These are phyloP conservation scores for Augiades crinisus DNA, from an alignment of 2,888 invertebrate species.

Conservation along the genomic window DNA sequence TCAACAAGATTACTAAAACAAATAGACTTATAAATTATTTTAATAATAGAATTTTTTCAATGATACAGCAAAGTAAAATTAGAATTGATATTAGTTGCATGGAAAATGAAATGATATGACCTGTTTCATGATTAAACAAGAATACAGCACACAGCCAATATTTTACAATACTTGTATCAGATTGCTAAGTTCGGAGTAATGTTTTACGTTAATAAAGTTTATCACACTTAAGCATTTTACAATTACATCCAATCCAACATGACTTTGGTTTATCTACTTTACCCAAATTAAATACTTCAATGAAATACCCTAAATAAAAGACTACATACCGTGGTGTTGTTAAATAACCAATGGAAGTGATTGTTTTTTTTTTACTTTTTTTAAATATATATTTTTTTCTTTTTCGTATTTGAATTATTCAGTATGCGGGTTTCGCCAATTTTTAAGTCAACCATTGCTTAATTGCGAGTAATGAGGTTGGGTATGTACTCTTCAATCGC, in stretches of 20 bases:
- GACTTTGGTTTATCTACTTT: conserved; percentile 27
- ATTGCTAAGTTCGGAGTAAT: too few relatives aligned
- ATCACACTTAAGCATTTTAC: conserved; percentile 3
- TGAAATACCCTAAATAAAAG: too few relatives aligned
- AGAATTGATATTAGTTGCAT: conserved; percentile 33
- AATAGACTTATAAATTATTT: conserved; percentile 42
- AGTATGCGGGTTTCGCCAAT: too few relatives aligned
- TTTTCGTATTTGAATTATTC: too few relatives aligned
- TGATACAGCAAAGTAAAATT: conserved; percentile 36
- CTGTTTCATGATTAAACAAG: conserved; percentile 34
- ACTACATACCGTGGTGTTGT: too few relatives aligned
- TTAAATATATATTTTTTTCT: too few relatives aligned
- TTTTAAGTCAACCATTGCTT: too few relatives aligned
- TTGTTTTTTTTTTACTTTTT: too few relatives aligned
- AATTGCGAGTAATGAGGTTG: too few relatives aligned
- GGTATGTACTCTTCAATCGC: too few relatives aligned
- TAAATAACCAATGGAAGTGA: too few relatives aligned
- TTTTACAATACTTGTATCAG: conserved; percentile 16
- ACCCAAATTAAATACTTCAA: too few relatives aligned
- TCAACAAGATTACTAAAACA: conserved; percentile 44
- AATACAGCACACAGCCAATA: conserved; percentile 24
- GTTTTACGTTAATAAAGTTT: not conserved
- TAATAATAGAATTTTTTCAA: conserved; percentile 38
- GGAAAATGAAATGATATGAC: conserved; percentile 42
- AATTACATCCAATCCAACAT: conserved; percentile 22